Conservation (phyloP, 1,140 invertebrate genomes). For the Bombus ignitus region DNA sequence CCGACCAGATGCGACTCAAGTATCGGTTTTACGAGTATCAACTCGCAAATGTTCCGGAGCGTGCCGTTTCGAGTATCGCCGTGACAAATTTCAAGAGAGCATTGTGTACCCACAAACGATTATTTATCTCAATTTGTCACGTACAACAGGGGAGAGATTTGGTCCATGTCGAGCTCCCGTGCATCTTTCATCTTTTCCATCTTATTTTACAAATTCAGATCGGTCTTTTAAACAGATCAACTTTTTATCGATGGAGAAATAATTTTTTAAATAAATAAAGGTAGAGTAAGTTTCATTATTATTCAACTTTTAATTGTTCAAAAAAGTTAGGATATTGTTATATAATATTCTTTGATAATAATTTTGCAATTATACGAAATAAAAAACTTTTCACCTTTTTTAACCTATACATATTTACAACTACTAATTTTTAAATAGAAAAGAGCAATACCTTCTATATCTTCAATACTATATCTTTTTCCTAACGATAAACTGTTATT, state of each 20-base stretch:
- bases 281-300: neutral
- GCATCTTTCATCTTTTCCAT: neutral
- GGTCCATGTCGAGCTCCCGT: neutral
- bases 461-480: too few relatives aligned
- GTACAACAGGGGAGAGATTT: conserved; percentile 30
- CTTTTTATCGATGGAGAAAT: neutral
- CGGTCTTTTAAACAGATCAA: neutral
- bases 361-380: neutral
- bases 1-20: conserved; percentile 57
- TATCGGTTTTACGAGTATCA: conserved; percentile 47
- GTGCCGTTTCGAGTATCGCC: conserved; percentile 66
- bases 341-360: neutral
- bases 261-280: neutral
- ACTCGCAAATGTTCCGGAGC: conserved; percentile 51
- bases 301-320: neutral
- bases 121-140: conserved; percentile 75
- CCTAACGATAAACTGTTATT: too few relatives aligned
- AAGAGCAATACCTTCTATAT: too few relatives aligned
- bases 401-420: neutral
- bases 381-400: neutral
- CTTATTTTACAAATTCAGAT: neutral
- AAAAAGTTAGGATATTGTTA: neutral
- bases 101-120: conserved; percentile 65
- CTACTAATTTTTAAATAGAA: too few relatives aligned
- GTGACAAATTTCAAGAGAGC: conserved; percentile 66